These are phyloP conservation scores for Tokudaia muenninki DNA, from an alignment of 2,797 vertebrate species.

Conservation along the genomic window DNA sequence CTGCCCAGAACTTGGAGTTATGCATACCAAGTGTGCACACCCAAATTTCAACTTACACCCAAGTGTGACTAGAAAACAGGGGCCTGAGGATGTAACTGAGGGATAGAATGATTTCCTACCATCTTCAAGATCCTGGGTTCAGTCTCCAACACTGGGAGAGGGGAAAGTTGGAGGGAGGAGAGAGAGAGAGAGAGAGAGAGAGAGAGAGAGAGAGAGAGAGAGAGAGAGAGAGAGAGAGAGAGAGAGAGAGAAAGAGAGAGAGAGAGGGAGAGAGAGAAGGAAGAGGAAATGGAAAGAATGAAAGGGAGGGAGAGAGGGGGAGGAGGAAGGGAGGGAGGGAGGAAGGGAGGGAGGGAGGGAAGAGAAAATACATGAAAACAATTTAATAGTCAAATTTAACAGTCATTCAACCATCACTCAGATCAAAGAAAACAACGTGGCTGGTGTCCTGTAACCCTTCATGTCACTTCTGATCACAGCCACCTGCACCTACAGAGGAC, in stretches of 20 bases:
- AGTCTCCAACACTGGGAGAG: background rate
- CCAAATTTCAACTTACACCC: background rate
- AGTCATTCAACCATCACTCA: no score
- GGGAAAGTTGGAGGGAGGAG: no score
- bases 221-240: no score
- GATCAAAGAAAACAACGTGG: background rate
- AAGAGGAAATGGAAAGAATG: no score
- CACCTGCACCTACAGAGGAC: background rate
- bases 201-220: no score
- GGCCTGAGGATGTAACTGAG: background rate
- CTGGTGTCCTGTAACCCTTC: background rate
- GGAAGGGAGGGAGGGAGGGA: no score
- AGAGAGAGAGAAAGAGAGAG: no score
- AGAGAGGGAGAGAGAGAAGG: no score
- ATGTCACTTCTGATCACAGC: background rate
- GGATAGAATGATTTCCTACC: no score
- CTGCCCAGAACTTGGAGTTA: background rate
- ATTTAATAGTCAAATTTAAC: no score
- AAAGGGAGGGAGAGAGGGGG: no score
- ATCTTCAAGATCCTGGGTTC: background rate
- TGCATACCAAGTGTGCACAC: accelerated
- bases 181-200: background rate
- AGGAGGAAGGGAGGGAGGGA: no score
- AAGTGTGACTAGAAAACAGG: background rate
- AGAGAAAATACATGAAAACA: background rate